Evolutionary conservation across 2,113 vertebrate species (phyloP), one percentile per base, ranked within the genome.

Genomic region (Hepsetus odoe): DNA sequence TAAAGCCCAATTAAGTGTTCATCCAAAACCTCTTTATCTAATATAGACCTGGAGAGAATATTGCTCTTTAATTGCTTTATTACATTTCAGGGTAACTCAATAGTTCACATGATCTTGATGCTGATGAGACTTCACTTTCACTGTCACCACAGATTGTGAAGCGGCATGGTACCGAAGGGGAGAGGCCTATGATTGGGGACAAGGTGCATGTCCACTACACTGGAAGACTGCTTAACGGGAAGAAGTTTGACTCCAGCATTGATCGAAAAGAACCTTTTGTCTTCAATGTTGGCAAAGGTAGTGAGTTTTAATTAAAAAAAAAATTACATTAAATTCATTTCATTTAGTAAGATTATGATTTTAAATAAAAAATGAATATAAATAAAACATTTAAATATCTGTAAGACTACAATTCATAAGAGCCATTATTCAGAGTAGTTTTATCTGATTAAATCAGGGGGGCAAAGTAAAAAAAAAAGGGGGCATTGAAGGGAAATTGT

Each of bases 161-260:
- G 77, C 84, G 86, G 30, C 89, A 85, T 5, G 97, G 96, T 1
- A 83, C 78, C 1, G 90, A 92, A 74, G 94, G 93, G 11, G 95
- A 96, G 46, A 86, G 13, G 12, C 97, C 97, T 16, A 98, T 99
- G 96, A 95, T 97, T 0, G 97, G 96, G 70, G 97, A 99, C 92
- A 96, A 89, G 87, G 95, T 99, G 80, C 94, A 89, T 0, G 95
- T 99, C 77, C 97, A 98, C 87, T 99, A 98, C 91, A 98, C 95
- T 74, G 97, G 97, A 53, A 96, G 89, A 83, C 61, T 99, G 82
- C 91, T 95, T 77, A 95, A 88, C 2, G 97, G 97, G n/a, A 95
- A 95, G 86, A 97, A 93, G 73, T 98, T 99, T 59, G 96, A 98
- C 89, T 97, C 95, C 86, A 99, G 96, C 90, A 91, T 91, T 0